phyloP scores from a whole-genome alignment of 2,888 invertebrate genomes.

The Drosophila kambysellisi region DNA sequence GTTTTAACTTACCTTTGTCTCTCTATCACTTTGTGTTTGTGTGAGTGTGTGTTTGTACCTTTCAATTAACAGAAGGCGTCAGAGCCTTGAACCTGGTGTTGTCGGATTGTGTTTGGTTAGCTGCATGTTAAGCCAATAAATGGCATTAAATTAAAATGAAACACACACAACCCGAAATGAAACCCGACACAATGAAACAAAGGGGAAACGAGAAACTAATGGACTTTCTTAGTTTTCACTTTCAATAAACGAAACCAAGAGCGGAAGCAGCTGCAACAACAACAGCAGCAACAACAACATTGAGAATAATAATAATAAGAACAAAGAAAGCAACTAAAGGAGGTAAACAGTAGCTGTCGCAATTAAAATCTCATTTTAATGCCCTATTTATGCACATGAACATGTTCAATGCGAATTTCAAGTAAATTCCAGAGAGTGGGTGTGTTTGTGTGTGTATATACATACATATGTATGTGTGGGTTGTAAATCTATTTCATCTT shows the following conservation, averaged over 20 bases:
- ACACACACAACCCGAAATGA: slow-evolving; percentile 3
- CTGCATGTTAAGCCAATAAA: slow-evolving; percentile 75
- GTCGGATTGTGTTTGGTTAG: slow-evolving; percentile 19
- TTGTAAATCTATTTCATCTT: slow-evolving; percentile 70
- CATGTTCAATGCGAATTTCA: slow-evolving; percentile 37
- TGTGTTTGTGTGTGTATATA: slow-evolving; percentile 1
- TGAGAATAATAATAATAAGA: slow-evolving; percentile 18
- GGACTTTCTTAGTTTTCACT: slow-evolving; percentile 62
- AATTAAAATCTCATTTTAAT: slow-evolving; percentile 76
- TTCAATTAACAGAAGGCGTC: slow-evolving; percentile 46
- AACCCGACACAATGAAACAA: slow-evolving; percentile 28
- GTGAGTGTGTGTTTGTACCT: slow-evolving; percentile 28
- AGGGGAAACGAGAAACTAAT: slow-evolving; percentile 60
- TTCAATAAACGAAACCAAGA: slow-evolving; percentile 36
- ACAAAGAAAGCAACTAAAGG: slow-evolving; percentile 26
- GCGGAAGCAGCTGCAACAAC: slow-evolving; percentile 35
- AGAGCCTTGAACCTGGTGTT: slow-evolving; percentile 33
- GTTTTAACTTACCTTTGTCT: slow-evolving; percentile 24
- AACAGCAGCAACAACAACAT: slow-evolving; percentile 12
- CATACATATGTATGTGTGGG: slow-evolving; percentile 4
- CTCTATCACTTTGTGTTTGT: slow-evolving; percentile 8
- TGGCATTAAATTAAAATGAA: slow-evolving; percentile 51
- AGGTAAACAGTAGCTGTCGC: slow-evolving; percentile 62
- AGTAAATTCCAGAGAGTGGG: slow-evolving; percentile 35
- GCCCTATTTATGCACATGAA: slow-evolving; percentile 61